phyloP scores from a whole-genome alignment of 2,888 invertebrate genomes.

The Cosmia pyralina region DNA sequence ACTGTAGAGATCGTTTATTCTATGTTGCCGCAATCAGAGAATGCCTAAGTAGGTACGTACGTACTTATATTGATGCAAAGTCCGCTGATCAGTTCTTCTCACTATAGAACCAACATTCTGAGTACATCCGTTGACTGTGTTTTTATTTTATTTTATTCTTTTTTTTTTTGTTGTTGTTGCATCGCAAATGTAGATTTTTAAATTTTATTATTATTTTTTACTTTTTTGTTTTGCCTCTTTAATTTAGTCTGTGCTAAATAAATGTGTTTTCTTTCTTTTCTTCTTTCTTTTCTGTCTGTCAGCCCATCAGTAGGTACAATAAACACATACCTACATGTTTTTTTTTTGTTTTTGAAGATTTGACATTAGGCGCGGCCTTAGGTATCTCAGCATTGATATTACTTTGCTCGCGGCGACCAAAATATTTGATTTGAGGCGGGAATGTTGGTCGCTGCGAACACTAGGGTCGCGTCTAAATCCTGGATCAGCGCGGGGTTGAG shows the following conservation, averaged over 20 bases:
- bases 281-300: no score
- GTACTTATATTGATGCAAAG: not conserved
- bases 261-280: no score
- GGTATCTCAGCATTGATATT: slow-evolving; percentile 5
- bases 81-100: not conserved
- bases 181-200: no score
- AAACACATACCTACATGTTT: slow-evolving; percentile 3
- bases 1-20: not conserved
- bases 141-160: no score
- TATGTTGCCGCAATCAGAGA: not conserved
- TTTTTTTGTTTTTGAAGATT: slow-evolving; percentile 20
- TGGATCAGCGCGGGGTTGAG: slow-evolving; percentile 78
- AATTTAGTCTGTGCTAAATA: no score
- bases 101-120: not conserved
- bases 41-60: not conserved
- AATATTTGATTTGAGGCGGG: not conserved
- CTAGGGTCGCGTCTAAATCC: slow-evolving; percentile 4
- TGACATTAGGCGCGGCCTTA: not conserved
- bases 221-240: no score
- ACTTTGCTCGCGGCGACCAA: slow-evolving; percentile 1
- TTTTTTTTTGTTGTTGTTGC: no score
- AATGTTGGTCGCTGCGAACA: not conserved
- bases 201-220: no score
- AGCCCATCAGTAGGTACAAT: not conserved
- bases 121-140: not conserved